Percentiles rank a stretch among this genome's conserved stretches.
Evolutionary conservation across 1,140 invertebrate genomes (phyloP).

Genomic region (Drosophila novamexicana): DNA sequence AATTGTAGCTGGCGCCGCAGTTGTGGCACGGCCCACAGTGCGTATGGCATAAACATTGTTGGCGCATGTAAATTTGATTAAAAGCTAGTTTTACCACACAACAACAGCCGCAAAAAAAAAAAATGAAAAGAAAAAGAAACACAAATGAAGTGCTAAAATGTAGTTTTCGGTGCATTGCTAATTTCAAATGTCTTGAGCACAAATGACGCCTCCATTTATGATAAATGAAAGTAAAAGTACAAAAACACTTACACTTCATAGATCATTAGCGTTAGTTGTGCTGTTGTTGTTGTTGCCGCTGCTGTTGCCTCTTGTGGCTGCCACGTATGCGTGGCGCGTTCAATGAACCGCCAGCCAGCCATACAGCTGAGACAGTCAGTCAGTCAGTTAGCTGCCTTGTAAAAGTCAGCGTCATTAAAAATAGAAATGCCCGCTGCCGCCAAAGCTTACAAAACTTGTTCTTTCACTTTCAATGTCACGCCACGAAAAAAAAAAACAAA

Average conservation of each 20-base stretch:
- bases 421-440: conserved; percentile 60
- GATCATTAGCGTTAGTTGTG: conserved; percentile 71
- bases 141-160: conserved; percentile 72
- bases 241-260: conserved; percentile 69
- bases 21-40: conserved; percentile 65
- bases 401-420: conserved; percentile 77
- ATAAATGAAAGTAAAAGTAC: conserved; percentile 83
- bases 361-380: conserved; percentile 24
- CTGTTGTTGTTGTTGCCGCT: conserved; percentile 14
- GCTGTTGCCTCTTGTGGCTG: conserved; percentile 11
- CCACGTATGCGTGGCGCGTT: conserved; percentile 55
- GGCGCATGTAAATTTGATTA: conserved; percentile 79
- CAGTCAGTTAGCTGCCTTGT: conserved; percentile 46
- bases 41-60: conserved; percentile 60
- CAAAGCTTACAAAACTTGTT: conserved; percentile 67
- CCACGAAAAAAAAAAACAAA: conserved; percentile 20
- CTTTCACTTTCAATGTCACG: conserved; percentile 83
- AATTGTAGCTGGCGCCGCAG: conserved; percentile 21
- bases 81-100: conserved; percentile 72
- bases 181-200: conserved; percentile 59
- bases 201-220: conserved; percentile 78
- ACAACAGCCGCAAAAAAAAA: conserved; percentile 12
- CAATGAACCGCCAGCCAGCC: conserved; percentile 54
- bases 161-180: conserved; percentile 62
- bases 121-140: conserved; percentile 20